Base-by-base conservation (phyloP, 2,113 vertebrate genomes). In the Gorsachius goisagi region DNA sequence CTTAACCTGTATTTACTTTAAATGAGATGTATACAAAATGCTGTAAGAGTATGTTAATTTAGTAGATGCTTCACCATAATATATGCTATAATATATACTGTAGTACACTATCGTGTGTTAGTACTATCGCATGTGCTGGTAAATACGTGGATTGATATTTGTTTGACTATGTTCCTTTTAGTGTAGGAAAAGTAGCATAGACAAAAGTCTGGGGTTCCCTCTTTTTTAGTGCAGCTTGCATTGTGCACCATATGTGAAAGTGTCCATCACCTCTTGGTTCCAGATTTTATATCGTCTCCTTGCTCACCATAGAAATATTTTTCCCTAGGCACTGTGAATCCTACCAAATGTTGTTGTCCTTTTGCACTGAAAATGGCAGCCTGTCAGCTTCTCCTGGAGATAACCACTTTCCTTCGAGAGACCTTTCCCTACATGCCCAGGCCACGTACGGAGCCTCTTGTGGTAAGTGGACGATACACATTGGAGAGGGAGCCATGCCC, bases 291-390 rank as follows among this genome's bases (percentile, higher is more conserved):
- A 24, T 47, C 35, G 55, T 39, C 20, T 85, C 69, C 71, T 92
- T 86, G 89, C 44, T 95, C 94, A 97, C 92, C 44, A 21, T 2
- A 62, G 91, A 94, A 96, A 35, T 91, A 12, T 95, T 91, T 96
- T 92, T 96, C 73, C 62, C 67, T 96, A 99, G 99, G 99, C 96
- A 99, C 99, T 18, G 99, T 99, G 92, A 99, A 99, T 95, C 99
- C 99, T 9, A 99, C 99, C 41, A 99, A 99, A 97, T 99, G 99
- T 37, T 99, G 98, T 94, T 99, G 99, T 86, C 99, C 99, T 58
- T 99, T 99, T 96, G 99, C 99, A 35, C 98, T 99, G 86, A 99
- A 99, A 98, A 99, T 99, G 99, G 98, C 99, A 7, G 99, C 99
- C 24, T 99, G 99, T 77, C 99, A 99, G 93, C 98, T 99, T 78